Evolutionary conservation across 2,797 vertebrate species (phyloP).

Genomic region (Acipenser transmontanus): DNA sequence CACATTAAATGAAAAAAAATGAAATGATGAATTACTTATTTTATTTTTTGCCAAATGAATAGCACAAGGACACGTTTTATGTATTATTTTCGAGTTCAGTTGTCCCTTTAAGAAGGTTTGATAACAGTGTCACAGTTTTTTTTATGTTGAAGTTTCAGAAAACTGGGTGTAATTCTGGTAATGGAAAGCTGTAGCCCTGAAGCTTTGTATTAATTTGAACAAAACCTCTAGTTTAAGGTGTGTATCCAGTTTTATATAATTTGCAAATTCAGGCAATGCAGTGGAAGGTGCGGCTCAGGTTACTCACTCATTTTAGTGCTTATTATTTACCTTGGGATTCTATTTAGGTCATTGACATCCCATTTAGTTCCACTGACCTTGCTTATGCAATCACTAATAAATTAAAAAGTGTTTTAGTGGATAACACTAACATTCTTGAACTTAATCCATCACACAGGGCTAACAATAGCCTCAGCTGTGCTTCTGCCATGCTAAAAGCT

Average conservation of each 20-base stretch:
- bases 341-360: conserved; percentile 75
- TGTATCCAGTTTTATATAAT: neutral
- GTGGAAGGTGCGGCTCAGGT: conserved; percentile 51
- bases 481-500: conserved; percentile 67
- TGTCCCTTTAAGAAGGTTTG: too few species aligned
- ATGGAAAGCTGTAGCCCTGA: neutral
- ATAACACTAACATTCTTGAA: conserved; percentile 77
- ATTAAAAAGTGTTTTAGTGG: conserved; percentile 71
- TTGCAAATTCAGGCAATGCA: neutral
- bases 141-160: neutral
- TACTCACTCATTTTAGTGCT: conserved; percentile 73
- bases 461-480: conserved; percentile 69
- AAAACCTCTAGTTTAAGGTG: neutral
- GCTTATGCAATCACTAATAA: conserved; percentile 76
- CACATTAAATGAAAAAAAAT: too few species aligned
- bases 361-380: conserved; percentile 77
- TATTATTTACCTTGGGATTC: conserved; percentile 78
- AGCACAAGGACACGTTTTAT: too few species aligned
- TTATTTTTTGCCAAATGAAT: too few species aligned
- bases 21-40: too few species aligned
- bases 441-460: conserved; percentile 72
- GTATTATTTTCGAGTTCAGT: too few species aligned
- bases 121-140: too few species aligned
- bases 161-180: neutral
- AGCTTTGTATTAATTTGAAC: neutral